Base-by-base conservation (phyloP, 2,113 vertebrate genomes). In the Promerops cafer region DNA sequence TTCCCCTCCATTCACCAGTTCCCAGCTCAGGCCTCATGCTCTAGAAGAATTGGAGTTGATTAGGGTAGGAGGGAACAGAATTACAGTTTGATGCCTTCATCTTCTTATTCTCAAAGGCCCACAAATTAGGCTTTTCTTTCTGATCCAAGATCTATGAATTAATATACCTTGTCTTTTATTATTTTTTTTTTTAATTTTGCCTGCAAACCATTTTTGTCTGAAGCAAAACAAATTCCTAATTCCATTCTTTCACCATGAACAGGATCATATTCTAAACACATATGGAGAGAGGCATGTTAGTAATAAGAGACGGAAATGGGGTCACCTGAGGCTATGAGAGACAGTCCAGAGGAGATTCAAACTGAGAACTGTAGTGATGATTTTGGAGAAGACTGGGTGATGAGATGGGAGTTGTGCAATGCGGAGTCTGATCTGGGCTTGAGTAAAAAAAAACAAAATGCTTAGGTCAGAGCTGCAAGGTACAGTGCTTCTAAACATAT, bases 401-500 rank as follows among this genome's bases (percentile, higher is more conserved):
- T 87, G 44, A 31, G 72, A 96, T 71, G 44, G n/a, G 78, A 84
- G 24, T 80, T 97, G 92, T 50, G 28, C 91, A 98, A 91, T 53
- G 77, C 39, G 90, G 33, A 87, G 42, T 83, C 87, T 85, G 23
- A 93, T 97, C 91, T 78, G 53, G 39, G 87, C 57, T 92, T 82
- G 17, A 64, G 84, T 94, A 70, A 96, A 97, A 97, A 97, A 97
- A 97, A 95, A 89, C 86, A 76, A 79, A 97, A 96, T 93, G 35
- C 90, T 97, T 91, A 97, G 90, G 72, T 98, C 97, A 97, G 92
- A 93, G 56, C 66, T 87, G 33, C 83, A 96, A 96, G 63, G 47
- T 97, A 97, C 77, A 82, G 31, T 66, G 40, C 18, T 94, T 97
- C 56, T 94, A 96, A 96, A 93, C 37, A 81, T 82, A 93, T 75